These are phyloP conservation scores for Protosalanx chinensis DNA, from an alignment of 2,797 vertebrate species.

Conservation along the genomic window DNA sequence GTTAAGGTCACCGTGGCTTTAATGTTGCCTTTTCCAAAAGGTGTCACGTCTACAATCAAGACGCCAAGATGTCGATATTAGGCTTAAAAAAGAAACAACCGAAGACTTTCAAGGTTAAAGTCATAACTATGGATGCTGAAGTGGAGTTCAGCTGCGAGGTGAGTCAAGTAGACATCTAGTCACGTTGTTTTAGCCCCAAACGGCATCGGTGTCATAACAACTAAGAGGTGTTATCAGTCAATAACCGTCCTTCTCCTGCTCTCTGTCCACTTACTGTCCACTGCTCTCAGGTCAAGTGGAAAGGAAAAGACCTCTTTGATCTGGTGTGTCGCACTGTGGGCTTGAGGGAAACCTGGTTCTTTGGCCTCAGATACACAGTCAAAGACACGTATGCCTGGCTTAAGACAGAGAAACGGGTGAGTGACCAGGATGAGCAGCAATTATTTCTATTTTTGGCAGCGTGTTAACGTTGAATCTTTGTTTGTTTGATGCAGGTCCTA, in stretches of 20 bases:
- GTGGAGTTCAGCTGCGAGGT: constrained; percentile 97
- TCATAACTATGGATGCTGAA: constrained; percentile 90
- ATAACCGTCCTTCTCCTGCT: neutral
- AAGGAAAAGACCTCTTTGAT: constrained; percentile 92
- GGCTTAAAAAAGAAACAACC: constrained; percentile 91
- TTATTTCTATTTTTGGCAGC: too few species aligned
- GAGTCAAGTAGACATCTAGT: constrained; percentile 13
- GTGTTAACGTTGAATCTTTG: neutral
- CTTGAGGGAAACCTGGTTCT: constrained; percentile 92
- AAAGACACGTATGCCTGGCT: constrained; percentile 90
- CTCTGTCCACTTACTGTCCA: neutral
- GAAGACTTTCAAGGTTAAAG: constrained; percentile 92
- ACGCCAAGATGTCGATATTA: constrained; percentile 83
- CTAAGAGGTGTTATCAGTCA: neutral
- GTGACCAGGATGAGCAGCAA: constrained; percentile 23
- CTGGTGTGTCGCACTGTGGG: constrained; percentile 88
- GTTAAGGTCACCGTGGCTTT: neutral
- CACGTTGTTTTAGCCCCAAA: neutral
- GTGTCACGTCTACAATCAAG: neutral
- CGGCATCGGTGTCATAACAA: neutral
- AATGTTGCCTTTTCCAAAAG: neutral
- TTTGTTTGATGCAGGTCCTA: constrained; percentile 74
- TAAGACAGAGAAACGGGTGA: constrained; percentile 89
- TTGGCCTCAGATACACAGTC: constrained; percentile 85
- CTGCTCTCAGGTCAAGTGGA: constrained; percentile 85